Base-by-base conservation (phyloP, 2,797 vertebrate genomes). In the Malacoctenus gilli region DNA sequence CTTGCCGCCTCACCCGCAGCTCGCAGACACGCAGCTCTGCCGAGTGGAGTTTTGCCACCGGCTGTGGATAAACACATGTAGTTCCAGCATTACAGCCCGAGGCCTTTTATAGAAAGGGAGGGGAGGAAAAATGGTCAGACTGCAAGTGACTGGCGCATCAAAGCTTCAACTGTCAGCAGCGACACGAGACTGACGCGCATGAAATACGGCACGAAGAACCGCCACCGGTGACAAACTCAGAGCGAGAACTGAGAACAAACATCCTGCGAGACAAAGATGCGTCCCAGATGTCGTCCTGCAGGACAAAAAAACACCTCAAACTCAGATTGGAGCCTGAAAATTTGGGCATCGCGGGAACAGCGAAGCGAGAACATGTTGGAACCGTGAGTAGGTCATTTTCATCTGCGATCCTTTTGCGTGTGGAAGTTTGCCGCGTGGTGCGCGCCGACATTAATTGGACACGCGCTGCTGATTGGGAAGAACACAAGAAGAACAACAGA, bases 361-460 rank as follows among this genome's bases (percentile, higher is more conserved):
- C 25, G n/a, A n/a, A n/a, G n/a, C n/a, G n/a, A n/a, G n/a, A 28
- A 6, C 1, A 4, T 28, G 6, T 28, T 1, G 9, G 5, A 28
- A 28, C 9, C 25, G 9, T 28, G 25, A 28, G 1, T 28, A 28
- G 6, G 25, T 5, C 25, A 28, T 28, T 6, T 28, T n/a, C n/a
- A n/a, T n/a, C n/a, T 28, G 25, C 4, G 5, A 28, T 28, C 6
- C 25, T 3, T 28, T 2, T 1, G 9, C 6, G 25, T 28, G 25
- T 28, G 25, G 9, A 28, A 28, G 25, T 28, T 28, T 28, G 6
- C 5, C 6, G 25, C 25, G 6, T 9, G 25, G 25, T 28, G 25
- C 25, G 9, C 25, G 51, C 65, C 11, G 34, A 41, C 31, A 69
- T 35, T 52, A 49, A 69, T 57, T 46, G 35, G 41, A 34, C 25